phyloP scores from a whole-genome alignment of 2,113 vertebrate species.

The Notechis scutatus region DNA sequence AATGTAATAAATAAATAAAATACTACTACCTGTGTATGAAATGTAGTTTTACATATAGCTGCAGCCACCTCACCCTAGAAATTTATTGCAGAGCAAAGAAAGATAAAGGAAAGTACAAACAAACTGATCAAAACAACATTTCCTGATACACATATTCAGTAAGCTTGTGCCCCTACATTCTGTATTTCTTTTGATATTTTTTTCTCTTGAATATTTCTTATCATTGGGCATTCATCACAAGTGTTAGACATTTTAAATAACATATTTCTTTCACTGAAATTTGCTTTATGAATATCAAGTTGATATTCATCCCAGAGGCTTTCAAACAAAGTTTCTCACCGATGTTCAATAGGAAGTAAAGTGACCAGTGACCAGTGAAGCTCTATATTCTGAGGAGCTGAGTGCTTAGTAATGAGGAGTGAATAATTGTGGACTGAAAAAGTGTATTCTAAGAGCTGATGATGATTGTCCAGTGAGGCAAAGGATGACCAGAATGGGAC shows the following conservation, averaged over 20 bases:
- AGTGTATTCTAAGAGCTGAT: background rate
- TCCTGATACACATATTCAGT: background rate
- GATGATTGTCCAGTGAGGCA: background rate
- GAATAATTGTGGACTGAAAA: background rate
- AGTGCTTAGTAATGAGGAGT: background rate
- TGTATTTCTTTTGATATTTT: background rate
- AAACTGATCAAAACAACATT: background rate
- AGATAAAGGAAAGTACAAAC: background rate
- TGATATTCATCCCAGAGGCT: background rate
- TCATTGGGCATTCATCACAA: background rate
- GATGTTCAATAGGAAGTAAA: background rate
- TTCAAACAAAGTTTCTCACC: background rate
- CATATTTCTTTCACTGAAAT: background rate
- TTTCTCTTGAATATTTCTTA: background rate
- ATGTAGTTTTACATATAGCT: background rate
- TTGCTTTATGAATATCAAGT: background rate
- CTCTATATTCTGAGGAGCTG: background rate
- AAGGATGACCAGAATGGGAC: background rate
- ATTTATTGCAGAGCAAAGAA: background rate
- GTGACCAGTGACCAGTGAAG: background rate
- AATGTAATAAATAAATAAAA: background rate
- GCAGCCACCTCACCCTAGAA: background rate
- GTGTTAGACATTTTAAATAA: background rate
- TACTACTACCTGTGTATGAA: background rate
- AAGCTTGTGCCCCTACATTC: background rate